Percentiles rank a stretch among this genome's conserved stretches.
These are phyloP conservation scores for Catonia carolina DNA, from an alignment of 2,888 invertebrate genomes.

Conservation along the genomic window DNA sequence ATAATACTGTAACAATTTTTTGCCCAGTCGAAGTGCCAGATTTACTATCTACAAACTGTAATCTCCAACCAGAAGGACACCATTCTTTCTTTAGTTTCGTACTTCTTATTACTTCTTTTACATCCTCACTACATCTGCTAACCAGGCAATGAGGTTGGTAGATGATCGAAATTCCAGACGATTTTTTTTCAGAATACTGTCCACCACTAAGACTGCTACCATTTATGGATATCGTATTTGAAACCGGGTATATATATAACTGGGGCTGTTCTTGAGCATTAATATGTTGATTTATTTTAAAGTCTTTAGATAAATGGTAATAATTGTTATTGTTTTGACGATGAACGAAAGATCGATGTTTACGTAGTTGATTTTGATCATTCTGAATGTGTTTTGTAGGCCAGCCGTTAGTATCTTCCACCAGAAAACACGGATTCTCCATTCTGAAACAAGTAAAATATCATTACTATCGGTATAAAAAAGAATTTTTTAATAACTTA, in stretches of 20 bases:
- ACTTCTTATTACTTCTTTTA: neutral
- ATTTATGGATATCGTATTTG: too few relatives aligned
- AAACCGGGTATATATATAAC: too few relatives aligned
- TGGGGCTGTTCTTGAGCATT: too few relatives aligned
- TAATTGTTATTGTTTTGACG: too few relatives aligned
- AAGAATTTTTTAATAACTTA: too few relatives aligned
- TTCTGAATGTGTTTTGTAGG: too few relatives aligned
- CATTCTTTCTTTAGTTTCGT: conserved; percentile 20
- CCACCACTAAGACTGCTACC: too few relatives aligned
- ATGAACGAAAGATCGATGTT: too few relatives aligned
- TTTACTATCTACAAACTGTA: conserved; percentile 5
- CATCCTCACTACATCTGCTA: conserved; percentile 8
- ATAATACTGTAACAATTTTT: conserved; percentile 23
- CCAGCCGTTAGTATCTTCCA: neutral
- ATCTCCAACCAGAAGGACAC: conserved; percentile 22
- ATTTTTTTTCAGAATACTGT: neutral
- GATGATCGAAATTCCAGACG: conserved; percentile 19
- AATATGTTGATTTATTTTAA: too few relatives aligned
- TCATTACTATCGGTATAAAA: too few relatives aligned
- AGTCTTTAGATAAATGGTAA: too few relatives aligned
- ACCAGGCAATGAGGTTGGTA: conserved; percentile 21
- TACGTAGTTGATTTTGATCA: too few relatives aligned
- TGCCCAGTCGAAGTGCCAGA: conserved; percentile 5
- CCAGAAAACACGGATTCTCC: conserved; percentile 11
- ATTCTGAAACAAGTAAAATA: conserved; percentile 2